Percentiles rank a stretch among this genome's conserved stretches.
Conservation (phyloP, 1,140 invertebrate species). For the Drosophila tsacasi region DNA sequence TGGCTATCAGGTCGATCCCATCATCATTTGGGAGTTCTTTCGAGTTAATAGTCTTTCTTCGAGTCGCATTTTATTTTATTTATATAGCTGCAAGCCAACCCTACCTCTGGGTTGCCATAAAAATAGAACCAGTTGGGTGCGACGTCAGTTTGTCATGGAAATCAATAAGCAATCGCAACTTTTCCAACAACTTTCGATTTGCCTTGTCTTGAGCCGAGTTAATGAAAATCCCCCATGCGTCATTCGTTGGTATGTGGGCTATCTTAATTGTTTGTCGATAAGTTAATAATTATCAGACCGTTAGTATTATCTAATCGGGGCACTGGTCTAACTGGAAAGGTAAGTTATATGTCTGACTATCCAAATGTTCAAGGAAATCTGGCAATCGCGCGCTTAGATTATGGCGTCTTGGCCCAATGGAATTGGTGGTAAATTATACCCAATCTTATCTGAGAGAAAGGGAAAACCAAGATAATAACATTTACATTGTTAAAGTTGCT, state of each 20-base stretch:
- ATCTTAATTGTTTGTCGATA: constrained; percentile 37
- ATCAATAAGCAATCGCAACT: constrained; percentile 36
- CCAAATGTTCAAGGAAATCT: constrained; percentile 10
- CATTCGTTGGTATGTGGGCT: constrained; percentile 1
- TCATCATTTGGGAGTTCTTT: background rate
- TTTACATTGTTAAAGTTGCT: background rate
- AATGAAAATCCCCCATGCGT: constrained; percentile 37
- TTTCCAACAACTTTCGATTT: constrained; percentile 19
- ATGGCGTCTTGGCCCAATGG: background rate
- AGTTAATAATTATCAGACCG: constrained; percentile 8
- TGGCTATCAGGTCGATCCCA: constrained; percentile 26
- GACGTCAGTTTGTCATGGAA: constrained; percentile 20
- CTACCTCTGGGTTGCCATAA: background rate
- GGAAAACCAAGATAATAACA: background rate
- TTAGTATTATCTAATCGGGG: constrained; percentile 15
- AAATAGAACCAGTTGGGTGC: constrained; percentile 25
- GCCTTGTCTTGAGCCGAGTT: constrained; percentile 9
- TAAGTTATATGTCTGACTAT: constrained; percentile 15
- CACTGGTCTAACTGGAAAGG: constrained; percentile 10
- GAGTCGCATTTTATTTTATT: constrained; percentile 1
- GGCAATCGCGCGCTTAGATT: background rate
- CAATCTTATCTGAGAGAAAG: background rate
- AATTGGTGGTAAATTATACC: background rate
- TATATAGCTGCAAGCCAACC: constrained; percentile 1
- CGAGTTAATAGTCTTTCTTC: background rate